Conservation (phyloP, 1,140 invertebrate species). For the Diabrotica undecimpunctata region DNA sequence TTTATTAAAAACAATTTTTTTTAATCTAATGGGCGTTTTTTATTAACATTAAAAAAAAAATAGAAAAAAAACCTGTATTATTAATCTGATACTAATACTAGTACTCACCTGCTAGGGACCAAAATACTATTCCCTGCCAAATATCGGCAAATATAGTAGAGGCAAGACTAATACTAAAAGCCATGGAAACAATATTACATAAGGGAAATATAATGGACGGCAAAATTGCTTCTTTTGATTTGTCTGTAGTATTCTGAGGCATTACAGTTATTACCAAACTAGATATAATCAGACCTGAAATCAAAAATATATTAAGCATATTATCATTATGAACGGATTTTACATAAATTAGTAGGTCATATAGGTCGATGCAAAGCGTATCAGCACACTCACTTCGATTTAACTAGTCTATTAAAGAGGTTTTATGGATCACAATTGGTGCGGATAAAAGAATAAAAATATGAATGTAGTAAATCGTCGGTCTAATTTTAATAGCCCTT, state of each 20-base stretch:
- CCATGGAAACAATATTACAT: constrained; percentile 19
- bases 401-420: no score
- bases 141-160: constrained; percentile 21
- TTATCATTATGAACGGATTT: background rate
- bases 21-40: no score
- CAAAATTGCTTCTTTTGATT: constrained; percentile 23
- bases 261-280: constrained; percentile 21
- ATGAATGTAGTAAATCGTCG: no score
- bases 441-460: no score
- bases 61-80: no score
- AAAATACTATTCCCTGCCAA: constrained; percentile 29
- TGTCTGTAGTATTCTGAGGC: constrained; percentile 24
- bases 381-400: no score
- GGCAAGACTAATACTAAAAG: constrained; percentile 17
- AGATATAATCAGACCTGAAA: constrained; percentile 15
- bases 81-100: no score
- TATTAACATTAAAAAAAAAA: no score
- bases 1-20: no score
- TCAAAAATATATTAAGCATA: background rate
- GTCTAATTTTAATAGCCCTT: no score
- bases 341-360: background rate
- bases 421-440: no score
- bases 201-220: constrained; percentile 25
- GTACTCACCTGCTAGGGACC: constrained; percentile 27
- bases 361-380: no score